Conservation (phyloP, 2,888 invertebrate species). For the Venusia cambrica region DNA sequence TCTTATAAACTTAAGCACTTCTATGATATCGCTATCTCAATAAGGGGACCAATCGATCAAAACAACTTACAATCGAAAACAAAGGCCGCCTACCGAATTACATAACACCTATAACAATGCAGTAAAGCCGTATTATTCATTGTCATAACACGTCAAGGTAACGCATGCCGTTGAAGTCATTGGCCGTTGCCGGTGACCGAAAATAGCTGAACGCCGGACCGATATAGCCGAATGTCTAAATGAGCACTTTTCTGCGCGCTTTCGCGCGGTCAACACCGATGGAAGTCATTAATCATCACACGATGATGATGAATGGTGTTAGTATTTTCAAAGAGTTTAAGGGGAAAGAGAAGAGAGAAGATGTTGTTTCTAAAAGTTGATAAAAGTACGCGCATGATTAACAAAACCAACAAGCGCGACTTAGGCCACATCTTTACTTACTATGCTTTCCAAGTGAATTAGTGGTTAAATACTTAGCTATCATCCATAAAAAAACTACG, state of each 20-base stretch:
- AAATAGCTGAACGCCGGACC: slow-evolving; percentile 69
- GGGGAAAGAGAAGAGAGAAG: too few relatives aligned
- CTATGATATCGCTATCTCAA: neutral
- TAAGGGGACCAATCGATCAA: neutral
- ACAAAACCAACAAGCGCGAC: too few relatives aligned
- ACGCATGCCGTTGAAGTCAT: slow-evolving; percentile 71
- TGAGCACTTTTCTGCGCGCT: slow-evolving; percentile 63
- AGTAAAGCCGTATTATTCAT: slow-evolving; percentile 43
- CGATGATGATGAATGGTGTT: slow-evolving; percentile 11
- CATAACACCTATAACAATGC: slow-evolving; percentile 31
- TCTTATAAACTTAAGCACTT: too few relatives aligned
- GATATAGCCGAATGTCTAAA: slow-evolving; percentile 73
- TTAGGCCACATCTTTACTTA: too few relatives aligned
- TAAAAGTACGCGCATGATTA: too few relatives aligned
- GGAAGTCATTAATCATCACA: slow-evolving; percentile 23
- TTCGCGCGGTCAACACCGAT: slow-evolving; percentile 53
- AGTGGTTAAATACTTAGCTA: too few relatives aligned
- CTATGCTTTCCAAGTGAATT: too few relatives aligned
- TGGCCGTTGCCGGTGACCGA: slow-evolving; percentile 68
- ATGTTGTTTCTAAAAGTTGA: too few relatives aligned
- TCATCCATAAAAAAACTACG: too few relatives aligned
- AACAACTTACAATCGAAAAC: slow-evolving; percentile 16
- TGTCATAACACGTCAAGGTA: slow-evolving; percentile 58
- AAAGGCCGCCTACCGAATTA: slow-evolving; percentile 22
- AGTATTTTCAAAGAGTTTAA: too few relatives aligned